Evolutionary conservation across 2,888 invertebrate genomes (phyloP).

Genomic region (Selenia dentaria): DNA sequence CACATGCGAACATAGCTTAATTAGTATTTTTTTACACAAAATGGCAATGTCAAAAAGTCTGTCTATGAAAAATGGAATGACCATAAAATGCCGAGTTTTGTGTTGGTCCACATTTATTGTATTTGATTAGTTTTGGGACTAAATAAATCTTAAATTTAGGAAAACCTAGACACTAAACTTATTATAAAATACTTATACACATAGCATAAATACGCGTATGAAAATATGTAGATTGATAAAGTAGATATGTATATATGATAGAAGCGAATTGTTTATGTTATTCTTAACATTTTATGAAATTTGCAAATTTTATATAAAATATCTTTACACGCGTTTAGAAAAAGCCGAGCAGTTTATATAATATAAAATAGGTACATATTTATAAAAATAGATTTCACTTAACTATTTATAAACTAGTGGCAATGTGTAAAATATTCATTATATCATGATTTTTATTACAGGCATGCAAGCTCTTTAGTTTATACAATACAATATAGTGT

Average conservation of each 20-base stretch:
- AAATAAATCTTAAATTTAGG: neutral
- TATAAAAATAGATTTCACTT: slow-evolving; percentile 25
- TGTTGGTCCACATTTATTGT: neutral
- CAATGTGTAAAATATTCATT: slow-evolving; percentile 34
- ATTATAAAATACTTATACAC: neutral
- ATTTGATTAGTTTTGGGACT: neutral
- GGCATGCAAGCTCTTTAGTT: slow-evolving; percentile 17
- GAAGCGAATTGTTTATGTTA: neutral
- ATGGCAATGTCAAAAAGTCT: no score
- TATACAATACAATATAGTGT: neutral
- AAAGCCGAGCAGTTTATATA: no score
- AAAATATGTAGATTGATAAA: neutral
- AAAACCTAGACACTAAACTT: neutral
- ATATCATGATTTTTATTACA: slow-evolving; percentile 1
- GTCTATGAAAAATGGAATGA: neutral
- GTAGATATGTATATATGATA: neutral
- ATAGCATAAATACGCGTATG: neutral
- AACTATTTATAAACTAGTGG: slow-evolving; percentile 36
- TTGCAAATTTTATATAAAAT: no score
- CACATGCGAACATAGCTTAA: no score
- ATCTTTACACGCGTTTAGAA: no score
- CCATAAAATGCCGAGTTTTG: neutral
- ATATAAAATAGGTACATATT: slow-evolving; percentile 17
- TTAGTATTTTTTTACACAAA: no score
- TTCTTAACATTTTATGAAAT: no score